Conservation (phyloP, 2,113 vertebrate species). For the Nannobrachium achirus region DNA sequence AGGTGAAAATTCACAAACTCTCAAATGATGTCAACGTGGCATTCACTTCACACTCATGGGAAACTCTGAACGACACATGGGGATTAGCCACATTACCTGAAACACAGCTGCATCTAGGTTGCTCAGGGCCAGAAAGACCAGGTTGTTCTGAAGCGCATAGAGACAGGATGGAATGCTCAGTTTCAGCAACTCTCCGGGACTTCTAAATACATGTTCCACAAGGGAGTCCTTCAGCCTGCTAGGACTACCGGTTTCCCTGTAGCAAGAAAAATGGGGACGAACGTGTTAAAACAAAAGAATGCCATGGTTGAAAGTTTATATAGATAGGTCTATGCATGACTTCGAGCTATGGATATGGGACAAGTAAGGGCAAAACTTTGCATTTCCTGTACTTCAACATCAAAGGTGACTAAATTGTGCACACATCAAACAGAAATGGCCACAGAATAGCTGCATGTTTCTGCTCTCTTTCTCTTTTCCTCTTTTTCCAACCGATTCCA, state of each 20-base stretch:
- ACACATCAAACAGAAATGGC: too few relatives aligned
- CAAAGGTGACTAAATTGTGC: too few relatives aligned
- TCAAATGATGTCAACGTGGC: too few relatives aligned
- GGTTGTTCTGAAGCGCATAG: conserved; percentile 96
- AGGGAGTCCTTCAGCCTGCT: conserved; percentile 79
- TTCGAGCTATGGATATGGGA: too few relatives aligned
- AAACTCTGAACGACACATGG: neutral
- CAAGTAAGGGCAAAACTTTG: too few relatives aligned
- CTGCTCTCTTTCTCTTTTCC: too few relatives aligned
- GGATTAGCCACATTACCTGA: conserved; percentile 84
- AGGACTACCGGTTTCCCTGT: conserved; percentile 88
- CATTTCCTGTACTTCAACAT: too few relatives aligned
- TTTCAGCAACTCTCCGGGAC: conserved; percentile 89
- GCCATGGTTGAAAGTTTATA: neutral
- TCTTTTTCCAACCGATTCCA: too few relatives aligned
- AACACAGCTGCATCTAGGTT: conserved; percentile 97
- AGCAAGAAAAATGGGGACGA: conserved; percentile 30
- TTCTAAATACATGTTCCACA: conserved; percentile 85
- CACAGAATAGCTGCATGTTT: too few relatives aligned
- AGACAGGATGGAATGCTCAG: conserved; percentile 92
- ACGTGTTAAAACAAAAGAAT: neutral
- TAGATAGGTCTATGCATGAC: too few relatives aligned
- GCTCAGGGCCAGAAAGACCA: conserved; percentile 95
- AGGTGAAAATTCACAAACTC: too few relatives aligned
- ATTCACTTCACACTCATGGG: too few relatives aligned